Conservation (phyloP, 2,113 vertebrate species). For the Romanogobio albipinnatus region DNA sequence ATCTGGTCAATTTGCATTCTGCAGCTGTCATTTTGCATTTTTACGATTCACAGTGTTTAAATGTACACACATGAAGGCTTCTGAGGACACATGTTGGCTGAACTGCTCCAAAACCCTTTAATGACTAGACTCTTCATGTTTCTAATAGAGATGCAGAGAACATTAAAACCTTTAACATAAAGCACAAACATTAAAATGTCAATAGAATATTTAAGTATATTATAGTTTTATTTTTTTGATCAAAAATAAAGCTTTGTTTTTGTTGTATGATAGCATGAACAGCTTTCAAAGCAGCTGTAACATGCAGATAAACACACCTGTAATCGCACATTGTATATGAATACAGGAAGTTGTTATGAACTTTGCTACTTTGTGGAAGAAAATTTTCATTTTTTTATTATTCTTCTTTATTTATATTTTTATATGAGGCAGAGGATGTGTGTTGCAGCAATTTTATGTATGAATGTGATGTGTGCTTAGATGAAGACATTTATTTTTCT, state of each 20-base stretch:
- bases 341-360: too few species aligned
- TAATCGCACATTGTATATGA: too few species aligned
- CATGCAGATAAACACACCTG: too few species aligned
- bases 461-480: too few species aligned
- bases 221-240: neutral
- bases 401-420: too few species aligned
- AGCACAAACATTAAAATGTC: neutral
- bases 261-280: too few species aligned
- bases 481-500: neutral
- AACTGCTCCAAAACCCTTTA: neutral
- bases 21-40: conserved; percentile 46
- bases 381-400: too few species aligned
- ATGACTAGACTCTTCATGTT: neutral
- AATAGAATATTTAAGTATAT: neutral
- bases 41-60: conserved; percentile 22
- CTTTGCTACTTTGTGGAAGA: too few species aligned
- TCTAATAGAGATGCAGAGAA: neutral
- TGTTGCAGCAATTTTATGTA: too few species aligned
- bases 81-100: conserved; percentile 12
- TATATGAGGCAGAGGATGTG: too few species aligned
- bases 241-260: neutral
- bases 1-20: conserved; percentile 33
- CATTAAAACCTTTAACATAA: neutral
- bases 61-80: neutral
- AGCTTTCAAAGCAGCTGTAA: too few species aligned